phyloP scores from a whole-genome alignment of 2,113 vertebrate genomes.

The Pygoscelis adeliae region DNA sequence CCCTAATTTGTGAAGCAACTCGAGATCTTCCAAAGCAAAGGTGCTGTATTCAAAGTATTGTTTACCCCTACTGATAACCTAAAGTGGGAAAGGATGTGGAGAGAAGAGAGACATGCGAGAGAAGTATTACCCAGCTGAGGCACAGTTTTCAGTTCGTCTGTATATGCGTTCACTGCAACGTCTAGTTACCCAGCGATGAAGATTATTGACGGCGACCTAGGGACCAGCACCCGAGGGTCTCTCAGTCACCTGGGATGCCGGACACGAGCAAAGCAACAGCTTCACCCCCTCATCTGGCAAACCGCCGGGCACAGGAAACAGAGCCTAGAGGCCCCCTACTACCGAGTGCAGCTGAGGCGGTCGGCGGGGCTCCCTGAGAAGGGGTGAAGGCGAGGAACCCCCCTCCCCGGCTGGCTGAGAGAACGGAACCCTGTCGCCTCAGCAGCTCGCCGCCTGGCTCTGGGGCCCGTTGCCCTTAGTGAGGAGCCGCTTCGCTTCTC shows the following conservation, averaged over 20 bases:
- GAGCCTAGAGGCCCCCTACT: background rate
- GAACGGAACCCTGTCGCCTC: background rate
- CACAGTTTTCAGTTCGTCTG: background rate
- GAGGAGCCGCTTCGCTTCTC: conserved; percentile 11
- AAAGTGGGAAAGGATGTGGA: background rate
- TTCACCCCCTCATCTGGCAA: background rate
- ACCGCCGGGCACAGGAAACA: background rate
- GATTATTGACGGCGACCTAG: background rate
- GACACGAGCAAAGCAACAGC: background rate
- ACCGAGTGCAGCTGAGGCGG: background rate
- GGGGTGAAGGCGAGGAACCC: background rate
- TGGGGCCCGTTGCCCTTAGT: conserved; percentile 32
- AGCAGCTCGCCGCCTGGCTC: background rate
- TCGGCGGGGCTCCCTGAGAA: background rate
- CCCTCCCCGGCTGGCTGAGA: background rate
- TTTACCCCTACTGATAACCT: background rate
- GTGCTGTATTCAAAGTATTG: background rate
- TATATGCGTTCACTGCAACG: background rate
- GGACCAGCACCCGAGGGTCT: background rate
- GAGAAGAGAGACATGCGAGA: background rate
- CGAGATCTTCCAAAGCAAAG: background rate
- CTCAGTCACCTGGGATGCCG: background rate
- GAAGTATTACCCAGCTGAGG: background rate
- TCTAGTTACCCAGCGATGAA: background rate
- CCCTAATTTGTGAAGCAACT: conserved; percentile 9